Base-by-base conservation (phyloP, 53 echinoderm and acorn worm species). In the Crossaster papposus region DNA sequence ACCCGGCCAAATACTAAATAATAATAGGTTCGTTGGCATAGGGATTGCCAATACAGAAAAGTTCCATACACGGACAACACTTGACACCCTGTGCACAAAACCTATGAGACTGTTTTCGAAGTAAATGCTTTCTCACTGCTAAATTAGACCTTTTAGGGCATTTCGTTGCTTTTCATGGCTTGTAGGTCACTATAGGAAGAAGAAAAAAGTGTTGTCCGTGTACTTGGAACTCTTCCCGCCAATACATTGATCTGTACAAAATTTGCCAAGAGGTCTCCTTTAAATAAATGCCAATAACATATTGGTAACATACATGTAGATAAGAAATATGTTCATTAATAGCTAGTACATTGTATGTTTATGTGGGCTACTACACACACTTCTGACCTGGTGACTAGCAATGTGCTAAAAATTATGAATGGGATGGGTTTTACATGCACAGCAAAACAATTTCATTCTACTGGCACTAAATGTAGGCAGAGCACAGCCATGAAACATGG, bases 381-480 rank as follows among this genome's bases (percentile, higher is more conserved):
- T 36, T 77, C 77, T 64, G 64, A 77, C 77, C 38, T 18, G 77
- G 53, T 53, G 79, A 79, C 54, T 51, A 53, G 79, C 79, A 79
- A 53, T 79, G 79, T 54, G 79, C 79, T 79, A 29, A 79, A 50
- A 79, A 54, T 77, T 79, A 79, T 54, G 53, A 54, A 79, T 51
- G 29, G 79, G 79, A 79, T 79, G 79, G 79, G 79, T 79, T 79
- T 8, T 54, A 79, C 79, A 79, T 54, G 51, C 26, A 79, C 79
- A 79, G 79, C 79, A 79, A 79, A 79, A 23, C 79, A 79, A 79
- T 79, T 79, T 79, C 53, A 79, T 79, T 79, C 79, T 51, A 79
- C 79, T 79, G 79, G 79, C 79, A 79, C 79, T 54, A 79, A 54
- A 79, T 79, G 79, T 79, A 79, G 79, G 79, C 79, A 79, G 79